Evolutionary conservation across 2,888 invertebrate species (phyloP), one percentile per base, ranked within the genome.

Genomic region (Ischnus inquisitorius): DNA sequence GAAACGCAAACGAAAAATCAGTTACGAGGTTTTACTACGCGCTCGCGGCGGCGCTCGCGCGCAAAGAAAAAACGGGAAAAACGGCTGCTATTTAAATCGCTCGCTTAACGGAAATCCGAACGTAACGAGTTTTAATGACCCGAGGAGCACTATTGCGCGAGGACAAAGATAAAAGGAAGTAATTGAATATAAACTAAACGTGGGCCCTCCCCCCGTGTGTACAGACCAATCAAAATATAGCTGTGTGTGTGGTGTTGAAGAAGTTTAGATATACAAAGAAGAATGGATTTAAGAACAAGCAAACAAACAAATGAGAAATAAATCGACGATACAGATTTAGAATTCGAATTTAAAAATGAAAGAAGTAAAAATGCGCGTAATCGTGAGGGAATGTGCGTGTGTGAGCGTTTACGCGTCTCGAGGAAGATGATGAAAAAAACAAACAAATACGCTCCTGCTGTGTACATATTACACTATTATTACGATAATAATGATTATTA

Each of bases 401-500:
- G 67, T 16, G n/a, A 65, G 39, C 41, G 41, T 76, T 83, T 71
- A 67, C 57, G 90, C 90, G 90, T 91, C 88, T 88, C 89, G 87
- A 87, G 80, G 46, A 88, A 88, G 91, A 91, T 78, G 12, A 75
- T 72, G 22, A 67, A 34, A 62, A 74, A 75, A 28, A 76, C 8
- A 43, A 67, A 43, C 51, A 39, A 69, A 57, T 84, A 65, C 68
- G 83, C 75, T 79, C 78, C 79, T 86, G 88, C 90, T 91, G 87
- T 93, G 92, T 93, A 93, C 88, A 92, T 92, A 93, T 88, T 91
- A 88, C 89, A 91, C 89, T 91, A 92, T 90, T 90, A 92, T 90
- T 90, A 91, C 85, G 82, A 90, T 90, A 87, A 90, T 89, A 83
- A 88, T 89, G 87, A 89, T 88, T 87, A 87, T 86, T 87, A 86